Evolutionary conservation across 1,140 invertebrate species (phyloP).

Genomic region (Cyphomyrmex costatus): DNA sequence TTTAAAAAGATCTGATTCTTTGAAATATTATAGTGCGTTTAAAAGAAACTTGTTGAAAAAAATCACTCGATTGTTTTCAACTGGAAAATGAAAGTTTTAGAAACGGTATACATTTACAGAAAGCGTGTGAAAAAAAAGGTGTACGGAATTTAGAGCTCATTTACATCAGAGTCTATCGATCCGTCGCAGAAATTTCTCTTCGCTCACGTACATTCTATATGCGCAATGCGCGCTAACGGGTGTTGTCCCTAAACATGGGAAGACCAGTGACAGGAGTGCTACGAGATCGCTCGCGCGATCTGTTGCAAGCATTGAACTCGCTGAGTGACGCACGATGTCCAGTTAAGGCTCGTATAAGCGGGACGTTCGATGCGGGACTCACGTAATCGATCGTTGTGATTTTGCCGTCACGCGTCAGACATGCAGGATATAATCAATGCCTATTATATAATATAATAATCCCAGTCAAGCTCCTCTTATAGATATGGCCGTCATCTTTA

Average conservation of each 20-base stretch:
- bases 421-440: conserved; percentile 26
- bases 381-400: conserved; percentile 49
- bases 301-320: conserved; percentile 77
- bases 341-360: conserved; percentile 64
- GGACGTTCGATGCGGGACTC: conserved; percentile 36
- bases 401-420: conserved; percentile 30
- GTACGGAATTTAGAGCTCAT: conserved; percentile 48
- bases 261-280: conserved; percentile 65
- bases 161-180: conserved; percentile 45
- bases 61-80: background rate
- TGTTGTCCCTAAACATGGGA: conserved; percentile 72
- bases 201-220: conserved; percentile 32
- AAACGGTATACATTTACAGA: conserved; percentile 22
- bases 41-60: background rate
- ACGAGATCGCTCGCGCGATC: conserved; percentile 49
- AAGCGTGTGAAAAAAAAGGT: background rate
- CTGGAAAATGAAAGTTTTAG: conserved; percentile 24
- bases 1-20: background rate
- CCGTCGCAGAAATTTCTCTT: conserved; percentile 12
- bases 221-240: conserved; percentile 69
- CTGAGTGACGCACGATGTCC: conserved; percentile 52
- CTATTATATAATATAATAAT: conserved; percentile 25
- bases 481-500: background rate
- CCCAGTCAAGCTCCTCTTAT: background rate
- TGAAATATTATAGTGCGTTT: background rate